A percentile compares a stretch with the other conserved stretches of the same genome.
phyloP scores from a whole-genome alignment of 1,140 invertebrate genomes.

The Philotrypesis tridentata region DNA sequence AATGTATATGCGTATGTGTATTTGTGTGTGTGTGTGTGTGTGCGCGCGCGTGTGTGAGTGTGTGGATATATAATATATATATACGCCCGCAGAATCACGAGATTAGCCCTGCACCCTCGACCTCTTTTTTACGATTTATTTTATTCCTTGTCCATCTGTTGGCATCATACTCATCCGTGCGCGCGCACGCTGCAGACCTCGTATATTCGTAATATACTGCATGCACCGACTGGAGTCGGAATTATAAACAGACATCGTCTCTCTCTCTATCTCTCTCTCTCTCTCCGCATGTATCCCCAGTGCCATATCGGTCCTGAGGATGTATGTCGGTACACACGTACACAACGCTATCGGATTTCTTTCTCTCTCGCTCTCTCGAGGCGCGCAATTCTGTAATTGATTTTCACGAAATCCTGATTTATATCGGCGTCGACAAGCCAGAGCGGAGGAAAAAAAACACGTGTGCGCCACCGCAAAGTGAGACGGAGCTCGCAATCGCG shows the following conservation, averaged over 20 bases:
- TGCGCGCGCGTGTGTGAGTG: no score
- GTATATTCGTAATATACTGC: neutral
- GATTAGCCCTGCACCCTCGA: slow-evolving; percentile 23
- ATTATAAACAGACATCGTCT: slow-evolving; percentile 26
- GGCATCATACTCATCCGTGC: slow-evolving; percentile 1
- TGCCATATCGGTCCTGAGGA: neutral
- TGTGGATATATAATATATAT: neutral
- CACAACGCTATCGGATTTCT: slow-evolving; percentile 1
- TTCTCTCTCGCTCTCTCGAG: neutral
- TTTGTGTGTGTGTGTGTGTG: no score
- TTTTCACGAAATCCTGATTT: slow-evolving; percentile 47
- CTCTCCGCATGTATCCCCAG: neutral
- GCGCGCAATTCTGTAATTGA: slow-evolving; percentile 41
- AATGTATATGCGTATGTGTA: no score
- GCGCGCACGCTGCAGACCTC: neutral
- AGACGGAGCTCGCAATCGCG: neutral
- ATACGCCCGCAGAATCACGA: neutral
- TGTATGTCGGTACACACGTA: neutral
- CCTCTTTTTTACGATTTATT: slow-evolving; percentile 46
- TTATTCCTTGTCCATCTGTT: slow-evolving; percentile 48
- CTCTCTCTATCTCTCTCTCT: no score
- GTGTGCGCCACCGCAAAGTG: neutral
- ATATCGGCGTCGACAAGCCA: slow-evolving; percentile 42
- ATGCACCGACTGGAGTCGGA: neutral
- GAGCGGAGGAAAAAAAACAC: slow-evolving; percentile 28